Conservation (phyloP, 2,888 invertebrate genomes). For the Ormyrus rosae region DNA sequence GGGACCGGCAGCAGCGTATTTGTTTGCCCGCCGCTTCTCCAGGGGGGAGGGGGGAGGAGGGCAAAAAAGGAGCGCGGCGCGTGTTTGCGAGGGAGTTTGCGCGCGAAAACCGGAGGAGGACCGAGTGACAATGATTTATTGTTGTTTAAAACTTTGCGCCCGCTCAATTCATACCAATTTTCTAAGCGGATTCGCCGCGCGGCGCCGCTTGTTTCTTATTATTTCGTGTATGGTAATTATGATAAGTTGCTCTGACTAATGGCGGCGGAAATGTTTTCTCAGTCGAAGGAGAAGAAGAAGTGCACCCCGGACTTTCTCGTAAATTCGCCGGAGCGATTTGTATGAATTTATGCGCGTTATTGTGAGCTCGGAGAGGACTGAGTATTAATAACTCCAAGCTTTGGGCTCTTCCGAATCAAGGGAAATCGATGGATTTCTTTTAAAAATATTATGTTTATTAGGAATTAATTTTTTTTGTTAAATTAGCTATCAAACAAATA, state of each 20-base stretch:
- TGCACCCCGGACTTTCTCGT: background rate
- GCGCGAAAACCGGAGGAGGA: background rate
- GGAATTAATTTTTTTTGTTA: too few species aligned
- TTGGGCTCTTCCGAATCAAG: too few species aligned
- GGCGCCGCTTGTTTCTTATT: slow-evolving; percentile 51
- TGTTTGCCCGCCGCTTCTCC: too few species aligned
- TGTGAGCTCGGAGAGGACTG: too few species aligned
- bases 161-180: slow-evolving; percentile 54
- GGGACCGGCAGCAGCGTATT: background rate
- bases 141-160: slow-evolving; percentile 64
- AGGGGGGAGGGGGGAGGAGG: too few species aligned
- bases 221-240: slow-evolving; percentile 49
- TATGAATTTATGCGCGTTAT: slow-evolving; percentile 15
- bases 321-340: slow-evolving; percentile 37
- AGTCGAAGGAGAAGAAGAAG: background rate
- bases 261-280: slow-evolving; percentile 39
- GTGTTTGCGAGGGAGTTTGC: background rate
- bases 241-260: slow-evolving; percentile 50
- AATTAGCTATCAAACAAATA: too few species aligned
- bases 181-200: slow-evolving; percentile 40
- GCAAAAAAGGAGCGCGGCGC: slow-evolving; percentile 18
- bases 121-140: slow-evolving; percentile 63
- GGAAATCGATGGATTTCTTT: too few species aligned
- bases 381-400: too few species aligned
- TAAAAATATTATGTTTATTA: too few species aligned